Evolutionary conservation across 2,113 vertebrate species (phyloP), one percentile per base, ranked within the genome.

Genomic region (Centrocercus urophasianus): DNA sequence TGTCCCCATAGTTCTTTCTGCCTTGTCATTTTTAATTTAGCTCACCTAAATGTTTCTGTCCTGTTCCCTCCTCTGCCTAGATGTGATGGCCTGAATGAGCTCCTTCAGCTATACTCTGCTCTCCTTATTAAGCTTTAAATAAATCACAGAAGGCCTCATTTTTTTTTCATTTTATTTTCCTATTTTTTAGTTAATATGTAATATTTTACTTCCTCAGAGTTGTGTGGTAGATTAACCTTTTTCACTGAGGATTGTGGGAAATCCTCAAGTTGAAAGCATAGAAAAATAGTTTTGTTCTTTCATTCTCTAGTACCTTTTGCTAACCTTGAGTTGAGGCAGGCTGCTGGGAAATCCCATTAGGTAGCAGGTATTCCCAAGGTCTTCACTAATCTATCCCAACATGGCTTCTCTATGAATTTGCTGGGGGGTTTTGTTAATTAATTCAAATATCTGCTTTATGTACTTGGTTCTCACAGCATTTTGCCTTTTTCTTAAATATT

Each of bases 1-100:
- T 2, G 5, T 10, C 7, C 2, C 4, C 7, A 1, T 0, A 1
- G 3, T 32, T 75, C 50, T 40, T 21, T 13, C 40, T 43, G 48
- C 40, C 50, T 10, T 30, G 7, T 34, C 82, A 11, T 11, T 83
- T 72, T 66, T 56, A 10, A 42, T 69, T 30, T 61, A 22, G 1
- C 16, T 57, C 21, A 24, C 25, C 11, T 32, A 48, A 57, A 30
- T 12, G 7, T 5, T 75, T 72, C 28, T 13, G 13, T 48, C 65
- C 11, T 56, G 24, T 56, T 43, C 6, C 13, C 6, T 67, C 12
- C 18, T 56, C 18, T 54, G n/a, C 56, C 42, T 16, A 52, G 34
- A 47, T n/a, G 3, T 50, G 15, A 42, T 27, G 70, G 24, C 7
- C 34, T 54, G 11, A 20, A 70, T n/a, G 70, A 74, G 16, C 50